Percentiles rank a stretch among this genome's conserved stretches.
These are phyloP conservation scores for Stenodera caucasica DNA, from an alignment of 2,888 invertebrate species.

Conservation along the genomic window DNA sequence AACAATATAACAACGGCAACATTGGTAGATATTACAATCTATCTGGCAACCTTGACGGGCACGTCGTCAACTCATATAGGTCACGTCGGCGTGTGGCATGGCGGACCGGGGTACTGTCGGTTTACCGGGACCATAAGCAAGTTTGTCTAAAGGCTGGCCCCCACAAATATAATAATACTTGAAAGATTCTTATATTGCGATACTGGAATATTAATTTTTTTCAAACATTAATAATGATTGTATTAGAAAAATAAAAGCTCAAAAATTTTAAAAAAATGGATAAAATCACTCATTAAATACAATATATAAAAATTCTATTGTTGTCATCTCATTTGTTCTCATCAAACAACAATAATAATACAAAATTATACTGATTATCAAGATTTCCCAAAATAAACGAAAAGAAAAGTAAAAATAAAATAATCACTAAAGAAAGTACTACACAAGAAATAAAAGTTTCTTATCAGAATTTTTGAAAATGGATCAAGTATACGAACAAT, in stretches of 20 bases:
- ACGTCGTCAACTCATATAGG: slow-evolving; percentile 35
- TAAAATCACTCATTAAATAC: too few species aligned
- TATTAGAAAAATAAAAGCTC: too few species aligned
- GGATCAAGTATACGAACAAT: not conserved
- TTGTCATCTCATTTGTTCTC: not conserved
- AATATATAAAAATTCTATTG: not conserved
- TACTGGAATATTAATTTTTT: too few species aligned
- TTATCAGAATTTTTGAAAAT: not conserved
- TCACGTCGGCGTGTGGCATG: slow-evolving; percentile 30
- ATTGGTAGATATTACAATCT: slow-evolving; percentile 12
- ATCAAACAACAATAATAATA: not conserved
- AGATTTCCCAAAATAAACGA: not conserved
- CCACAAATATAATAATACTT: not conserved
- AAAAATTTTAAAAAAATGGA: too few species aligned
- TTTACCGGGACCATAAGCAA: slow-evolving; percentile 16
- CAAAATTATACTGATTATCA: not conserved
- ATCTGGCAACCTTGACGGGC: slow-evolving; percentile 33
- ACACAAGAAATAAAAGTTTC: not conserved
- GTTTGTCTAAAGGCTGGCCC: slow-evolving; percentile 21
- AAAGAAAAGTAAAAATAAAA: not conserved
- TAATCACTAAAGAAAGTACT: not conserved
- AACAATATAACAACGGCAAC: slow-evolving; percentile 19
- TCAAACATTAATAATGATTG: too few species aligned
- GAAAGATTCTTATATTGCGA: too few species aligned
- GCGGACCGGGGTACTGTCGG: slow-evolving; percentile 12